These are phyloP conservation scores for Synanthedon andrenaeformis DNA, from an alignment of 2,888 invertebrate genomes.

Conservation along the genomic window DNA sequence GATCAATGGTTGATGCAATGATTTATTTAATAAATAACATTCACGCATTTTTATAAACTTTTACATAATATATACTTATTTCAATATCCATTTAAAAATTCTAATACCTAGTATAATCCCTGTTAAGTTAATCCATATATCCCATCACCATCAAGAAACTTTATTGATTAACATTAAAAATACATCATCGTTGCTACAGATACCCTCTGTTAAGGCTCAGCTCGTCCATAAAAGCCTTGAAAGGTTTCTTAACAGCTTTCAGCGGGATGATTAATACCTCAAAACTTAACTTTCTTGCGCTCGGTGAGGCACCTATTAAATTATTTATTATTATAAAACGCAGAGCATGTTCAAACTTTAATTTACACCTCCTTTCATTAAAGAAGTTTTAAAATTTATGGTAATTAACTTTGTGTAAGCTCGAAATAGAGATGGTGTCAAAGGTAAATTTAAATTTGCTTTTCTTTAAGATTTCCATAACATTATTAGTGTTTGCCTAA, in stretches of 20 bases:
- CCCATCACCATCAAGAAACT: not conserved
- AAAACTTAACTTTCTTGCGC: not conserved
- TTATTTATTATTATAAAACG: not conserved
- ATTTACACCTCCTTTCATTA: not conserved
- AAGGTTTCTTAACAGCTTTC: slow-evolving; percentile 7
- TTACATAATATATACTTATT: too few species aligned
- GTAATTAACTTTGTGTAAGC: too few species aligned
- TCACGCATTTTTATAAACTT: too few species aligned
- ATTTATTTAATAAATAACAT: too few species aligned
- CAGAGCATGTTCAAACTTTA: not conserved
- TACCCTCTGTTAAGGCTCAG: slow-evolving; percentile 10
- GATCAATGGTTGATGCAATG: too few species aligned
- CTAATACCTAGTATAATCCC: too few species aligned
- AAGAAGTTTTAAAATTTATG: not conserved
- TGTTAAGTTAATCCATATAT: not conserved
- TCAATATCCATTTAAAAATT: too few species aligned
- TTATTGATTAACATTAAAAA: slow-evolving; percentile 9
- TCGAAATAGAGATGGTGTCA: too few species aligned
- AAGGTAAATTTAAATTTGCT: too few species aligned
- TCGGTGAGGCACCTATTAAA: not conserved
- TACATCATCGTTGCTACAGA: slow-evolving; percentile 11
- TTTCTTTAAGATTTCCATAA: too few species aligned
- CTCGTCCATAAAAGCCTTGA: slow-evolving; percentile 9
- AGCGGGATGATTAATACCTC: slow-evolving; percentile 2
- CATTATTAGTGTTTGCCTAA: too few species aligned